Percentiles rank a stretch among this genome's conserved stretches.
These are phyloP conservation scores for Drosophila falleni DNA, from an alignment of 2,888 invertebrate genomes.

Conservation along the genomic window DNA sequence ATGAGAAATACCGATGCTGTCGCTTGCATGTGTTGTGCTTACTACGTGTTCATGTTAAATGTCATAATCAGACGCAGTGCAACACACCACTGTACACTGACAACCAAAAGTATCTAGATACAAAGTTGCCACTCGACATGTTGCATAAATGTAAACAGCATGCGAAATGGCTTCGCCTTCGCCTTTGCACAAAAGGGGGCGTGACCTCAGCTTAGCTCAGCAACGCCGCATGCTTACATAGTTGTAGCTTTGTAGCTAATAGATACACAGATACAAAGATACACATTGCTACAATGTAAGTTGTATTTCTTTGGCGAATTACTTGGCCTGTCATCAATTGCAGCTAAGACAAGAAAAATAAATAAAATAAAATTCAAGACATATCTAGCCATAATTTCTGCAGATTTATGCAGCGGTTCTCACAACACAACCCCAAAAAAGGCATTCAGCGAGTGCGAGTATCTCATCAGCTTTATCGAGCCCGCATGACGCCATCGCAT, in stretches of 20 bases:
- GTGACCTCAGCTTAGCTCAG: constrained; percentile 47
- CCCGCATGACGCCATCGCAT: constrained; percentile 69
- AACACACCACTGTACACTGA: constrained; percentile 29
- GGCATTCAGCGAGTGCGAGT: constrained; percentile 38
- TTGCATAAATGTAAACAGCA: constrained; percentile 71
- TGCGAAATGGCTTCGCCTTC: constrained; percentile 52
- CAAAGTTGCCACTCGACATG: constrained; percentile 63
- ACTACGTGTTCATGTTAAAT: constrained; percentile 79
- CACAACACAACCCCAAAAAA: constrained; percentile 44
- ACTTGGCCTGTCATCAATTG: constrained; percentile 48
- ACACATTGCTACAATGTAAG: constrained; percentile 6
- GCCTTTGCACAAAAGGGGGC: constrained; percentile 41
- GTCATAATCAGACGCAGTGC: constrained; percentile 73
- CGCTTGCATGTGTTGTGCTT: constrained; percentile 66
- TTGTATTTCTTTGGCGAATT: constrained; percentile 13
- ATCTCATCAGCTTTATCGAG: constrained; percentile 52
- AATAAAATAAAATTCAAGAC: background rate
- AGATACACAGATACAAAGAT: constrained; percentile 29
- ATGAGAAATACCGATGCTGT: constrained; percentile 42
- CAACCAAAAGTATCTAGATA: constrained; percentile 52
- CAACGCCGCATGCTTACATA: constrained; percentile 25
- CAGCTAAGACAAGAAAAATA: constrained; percentile 11
- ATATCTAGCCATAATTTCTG: constrained; percentile 51
- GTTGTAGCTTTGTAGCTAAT: constrained; percentile 57
- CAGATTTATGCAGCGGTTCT: constrained; percentile 57